Evolutionary conservation across 1,140 invertebrate species (phyloP), one percentile per base, ranked within the genome.

Genomic region (Gryllus bimaculatus): DNA sequence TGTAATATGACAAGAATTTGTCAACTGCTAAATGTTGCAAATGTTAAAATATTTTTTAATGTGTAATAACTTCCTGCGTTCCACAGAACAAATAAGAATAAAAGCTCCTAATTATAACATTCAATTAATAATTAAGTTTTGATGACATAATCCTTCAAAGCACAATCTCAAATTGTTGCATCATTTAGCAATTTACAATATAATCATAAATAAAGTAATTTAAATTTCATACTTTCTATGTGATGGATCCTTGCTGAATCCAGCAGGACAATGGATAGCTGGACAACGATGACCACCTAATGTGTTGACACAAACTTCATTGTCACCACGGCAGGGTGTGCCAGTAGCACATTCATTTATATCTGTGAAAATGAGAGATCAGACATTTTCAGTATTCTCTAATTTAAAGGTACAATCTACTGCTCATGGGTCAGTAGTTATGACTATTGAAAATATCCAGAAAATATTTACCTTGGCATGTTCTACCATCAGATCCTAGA

Each of bases 241-340:
- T 26, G 90, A 87, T 0, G 84, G 86, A 83, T 96, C 94, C 78
- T 89, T 89, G 0, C 90, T 85, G 84, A 98, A 98, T 66, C 94
- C 93, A 0, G 86, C 79, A 0, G 97, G 96, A 85, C 98, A 99
- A 48, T 89, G 88, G 76, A 98, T 93, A 10, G 87, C 87, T 78
- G 95, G 94, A 84, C 98, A 99, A 81, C 94, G 92, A 84, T 90
- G 96, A 80, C 93, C 90, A 0, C 98, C 98, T 76, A 93, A 88
- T 0, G 92, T 95, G 85, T 99, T 99, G 78, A 97, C 90, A 84
- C 98, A 99, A 48, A 94, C 91, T 82, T 96, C 91, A 77, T 93
- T 91, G 0, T 85, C 81, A 54, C 89, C 89, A 79, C 88, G 90
- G 80, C 92, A 93, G 4, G 90, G 88, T 12, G 87, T 88, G 8